phyloP scores from a whole-genome alignment of 1,140 invertebrate genomes.

The Drosophila parabipectinata region DNA sequence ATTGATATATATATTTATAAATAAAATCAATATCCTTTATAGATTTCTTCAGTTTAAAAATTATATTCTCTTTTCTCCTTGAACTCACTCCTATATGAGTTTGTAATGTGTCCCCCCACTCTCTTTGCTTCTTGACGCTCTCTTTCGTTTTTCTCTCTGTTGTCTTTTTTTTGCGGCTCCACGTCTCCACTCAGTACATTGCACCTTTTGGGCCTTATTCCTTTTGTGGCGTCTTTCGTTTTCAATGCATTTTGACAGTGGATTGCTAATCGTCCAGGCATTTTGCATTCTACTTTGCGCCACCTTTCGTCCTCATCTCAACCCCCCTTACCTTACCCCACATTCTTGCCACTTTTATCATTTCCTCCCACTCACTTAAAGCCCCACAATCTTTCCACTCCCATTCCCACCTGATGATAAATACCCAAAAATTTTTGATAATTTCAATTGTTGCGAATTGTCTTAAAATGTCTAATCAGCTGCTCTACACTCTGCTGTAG shows the following conservation, averaged over 20 bases:
- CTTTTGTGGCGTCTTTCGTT: conserved; percentile 62
- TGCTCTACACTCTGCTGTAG: not conserved
- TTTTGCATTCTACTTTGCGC: conserved; percentile 46
- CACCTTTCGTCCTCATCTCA: conserved; percentile 12
- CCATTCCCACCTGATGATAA: conserved; percentile 28
- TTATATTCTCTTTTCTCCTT: not conserved
- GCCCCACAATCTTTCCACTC: not conserved
- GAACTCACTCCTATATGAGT: not conserved
- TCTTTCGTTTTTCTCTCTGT: conserved; percentile 34
- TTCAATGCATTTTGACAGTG: conserved; percentile 76
- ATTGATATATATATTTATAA: not conserved
- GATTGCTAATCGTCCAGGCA: conserved; percentile 73
- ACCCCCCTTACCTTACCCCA: conserved; percentile 1
- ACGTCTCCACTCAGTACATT: conserved; percentile 53
- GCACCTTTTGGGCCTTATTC: conserved; percentile 66
- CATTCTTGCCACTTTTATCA: conserved; percentile 65
- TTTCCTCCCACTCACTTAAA: conserved; percentile 25
- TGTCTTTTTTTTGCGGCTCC: too few relatives aligned
- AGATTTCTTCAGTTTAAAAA: not conserved
- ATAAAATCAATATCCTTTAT: not conserved
- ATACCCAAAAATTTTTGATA: conserved; percentile 37
- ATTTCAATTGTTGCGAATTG: conserved; percentile 36
- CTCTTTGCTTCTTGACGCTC: conserved; percentile 11
- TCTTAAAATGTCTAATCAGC: conserved; percentile 30
- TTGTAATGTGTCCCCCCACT: not conserved